Base-by-base conservation (phyloP, 1,140 invertebrate species). In the Drosophila saltans region DNA sequence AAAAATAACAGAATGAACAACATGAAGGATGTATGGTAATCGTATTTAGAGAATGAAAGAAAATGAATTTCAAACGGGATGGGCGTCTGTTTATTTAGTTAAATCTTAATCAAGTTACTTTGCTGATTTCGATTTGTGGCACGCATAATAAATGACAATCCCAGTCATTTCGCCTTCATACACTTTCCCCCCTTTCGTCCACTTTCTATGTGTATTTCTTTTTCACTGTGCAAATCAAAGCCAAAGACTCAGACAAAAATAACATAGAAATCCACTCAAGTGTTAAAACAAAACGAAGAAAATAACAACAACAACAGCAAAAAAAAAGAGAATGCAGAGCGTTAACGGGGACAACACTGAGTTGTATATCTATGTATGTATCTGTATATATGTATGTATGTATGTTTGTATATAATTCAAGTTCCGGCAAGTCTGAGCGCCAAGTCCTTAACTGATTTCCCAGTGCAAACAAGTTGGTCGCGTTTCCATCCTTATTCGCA, bases 221-320 rank as follows among this genome's bases (percentile, higher is more conserved):
- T 65, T 24, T n/a, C 33, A 59, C 26, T 40, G 36, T 60, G 67
- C 66, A 83, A 86, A 88, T 89, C 84, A 80, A 76, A 68, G 66
- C 78, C 75, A 72, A 64, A 72, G 61, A 83, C 68, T 69, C 68
- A 33, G 52, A 68, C 60, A 89, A 78, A 80, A 83, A 89, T 89
- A 88, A 88, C 84, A 88, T 85, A 88, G 89, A 90, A 88, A 88
- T 88, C 84, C 84, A 88, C 84, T 88, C 84, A 88, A 89, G 83
- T 89, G 83, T 88, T 88, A 88, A 89, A 88, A 72, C 74, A 88
- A 75, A 68, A 75, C 57, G 40, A 76, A 71, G 39, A 69, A 75
- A 75, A 36, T 36, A 78, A 64, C 64, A 78, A 69, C 28, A 75
- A 59, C 11, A 39, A n/a, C 11, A 70, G 60, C 69, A 76, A 66